Conservation (phyloP, 1,140 invertebrate species). For the Drosophila miranda region DNA sequence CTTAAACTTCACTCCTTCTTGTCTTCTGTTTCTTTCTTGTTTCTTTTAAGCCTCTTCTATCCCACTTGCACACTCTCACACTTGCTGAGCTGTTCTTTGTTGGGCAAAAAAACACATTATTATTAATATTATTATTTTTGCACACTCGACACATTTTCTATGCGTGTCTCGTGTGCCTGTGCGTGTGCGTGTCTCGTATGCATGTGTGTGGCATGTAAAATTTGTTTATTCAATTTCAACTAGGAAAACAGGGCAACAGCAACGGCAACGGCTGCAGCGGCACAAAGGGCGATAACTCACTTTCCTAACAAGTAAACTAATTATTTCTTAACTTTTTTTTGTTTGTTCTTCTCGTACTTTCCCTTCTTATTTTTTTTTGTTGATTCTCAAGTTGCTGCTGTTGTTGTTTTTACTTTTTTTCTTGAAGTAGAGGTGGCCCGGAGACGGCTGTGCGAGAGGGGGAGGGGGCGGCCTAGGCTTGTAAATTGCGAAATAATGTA, state of each 20-base stretch:
- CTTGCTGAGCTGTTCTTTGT: conserved; percentile 53
- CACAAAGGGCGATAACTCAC: conserved; percentile 78
- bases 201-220: conserved; percentile 45
- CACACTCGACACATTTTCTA: conserved; percentile 69
- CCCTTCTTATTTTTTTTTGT: conserved; percentile 14
- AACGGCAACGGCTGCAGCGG: conserved; percentile 45
- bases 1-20: too few species aligned
- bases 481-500: conserved; percentile 81
- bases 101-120: conserved; percentile 54
- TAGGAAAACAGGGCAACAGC: conserved; percentile 64
- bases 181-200: conserved; percentile 9
- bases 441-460: conserved; percentile 1
- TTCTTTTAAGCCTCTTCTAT: background rate
- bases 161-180: conserved; percentile 23
- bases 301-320: conserved; percentile 80
- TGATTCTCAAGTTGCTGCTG: conserved; percentile 47
- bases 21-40: too few species aligned
- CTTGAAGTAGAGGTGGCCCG: conserved; percentile 32
- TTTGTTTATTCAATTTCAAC: conserved; percentile 78
- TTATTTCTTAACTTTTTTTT: conserved; percentile 76
- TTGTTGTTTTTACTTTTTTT: conserved; percentile 42
- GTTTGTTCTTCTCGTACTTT: conserved; percentile 11
- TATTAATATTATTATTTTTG: conserved; percentile 70
- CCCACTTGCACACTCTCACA: background rate
- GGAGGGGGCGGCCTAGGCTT: conserved; percentile 23